Percentiles rank a stretch among this genome's conserved stretches.
phyloP scores from a whole-genome alignment of 2,888 invertebrate species.

The Sphaerophoria rueppellii region DNA sequence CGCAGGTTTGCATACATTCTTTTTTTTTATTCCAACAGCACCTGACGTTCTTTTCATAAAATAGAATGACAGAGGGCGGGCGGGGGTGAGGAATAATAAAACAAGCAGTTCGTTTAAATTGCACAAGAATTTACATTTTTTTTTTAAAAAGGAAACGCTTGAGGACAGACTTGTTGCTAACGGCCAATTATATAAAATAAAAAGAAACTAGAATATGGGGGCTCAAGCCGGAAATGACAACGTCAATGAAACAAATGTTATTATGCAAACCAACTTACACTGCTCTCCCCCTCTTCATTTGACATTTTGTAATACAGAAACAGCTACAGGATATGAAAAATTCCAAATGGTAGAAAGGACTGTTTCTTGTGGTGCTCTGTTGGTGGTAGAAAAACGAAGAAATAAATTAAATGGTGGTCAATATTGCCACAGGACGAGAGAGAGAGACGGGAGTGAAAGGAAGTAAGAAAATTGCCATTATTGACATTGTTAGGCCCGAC shows the following conservation, averaged over 20 bases:
- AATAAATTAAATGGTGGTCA: slow-evolving; percentile 62
- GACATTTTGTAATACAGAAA: slow-evolving; percentile 15
- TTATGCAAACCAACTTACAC: slow-evolving; percentile 25
- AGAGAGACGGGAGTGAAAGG: not conserved
- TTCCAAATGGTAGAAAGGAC: slow-evolving; percentile 51
- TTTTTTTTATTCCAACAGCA: slow-evolving; percentile 7
- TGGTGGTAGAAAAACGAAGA: slow-evolving; percentile 37
- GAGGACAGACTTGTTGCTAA: slow-evolving; percentile 62
- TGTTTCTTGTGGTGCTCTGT: not conserved
- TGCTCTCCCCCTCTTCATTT: not conserved
- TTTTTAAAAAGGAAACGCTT: not conserved
- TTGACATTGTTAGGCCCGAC: slow-evolving; percentile 32
- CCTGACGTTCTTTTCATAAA: slow-evolving; percentile 16
- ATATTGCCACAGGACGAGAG: slow-evolving; percentile 22
- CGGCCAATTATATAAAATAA: slow-evolving; percentile 47
- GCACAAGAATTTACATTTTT: slow-evolving; percentile 43
- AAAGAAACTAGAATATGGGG: slow-evolving; percentile 16
- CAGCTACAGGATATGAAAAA: slow-evolving; percentile 57
- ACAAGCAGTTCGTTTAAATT: slow-evolving; percentile 47
- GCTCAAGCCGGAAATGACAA: slow-evolving; percentile 23
- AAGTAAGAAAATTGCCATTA: slow-evolving; percentile 60
- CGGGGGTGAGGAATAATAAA: slow-evolving; percentile 45
- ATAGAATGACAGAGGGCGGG: slow-evolving; percentile 42
- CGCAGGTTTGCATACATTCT: slow-evolving; percentile 3
- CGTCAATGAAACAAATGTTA: slow-evolving; percentile 31